A percentile compares a stretch with the other conserved stretches of the same genome.
phyloP scores from a whole-genome alignment of 2,888 invertebrate genomes.

The Sturmia bella region DNA sequence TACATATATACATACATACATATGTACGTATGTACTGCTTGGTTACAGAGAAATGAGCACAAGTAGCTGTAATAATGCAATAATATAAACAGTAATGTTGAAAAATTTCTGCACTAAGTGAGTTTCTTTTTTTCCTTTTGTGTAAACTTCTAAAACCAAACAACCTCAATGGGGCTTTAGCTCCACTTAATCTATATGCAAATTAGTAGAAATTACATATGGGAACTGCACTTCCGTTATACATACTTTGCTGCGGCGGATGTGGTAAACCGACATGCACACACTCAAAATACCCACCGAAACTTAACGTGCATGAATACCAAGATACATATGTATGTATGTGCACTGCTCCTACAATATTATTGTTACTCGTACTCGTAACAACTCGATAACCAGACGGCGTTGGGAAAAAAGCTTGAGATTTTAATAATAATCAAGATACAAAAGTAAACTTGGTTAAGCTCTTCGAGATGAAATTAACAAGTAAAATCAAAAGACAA shows the following conservation, averaged over 20 bases:
- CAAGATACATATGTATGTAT: background rate
- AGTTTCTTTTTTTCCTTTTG: background rate
- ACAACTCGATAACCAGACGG: background rate
- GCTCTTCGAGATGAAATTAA: too few relatives aligned
- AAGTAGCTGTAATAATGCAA: constrained; percentile 50
- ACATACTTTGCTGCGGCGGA: constrained; percentile 64
- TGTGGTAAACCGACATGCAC: constrained; percentile 56
- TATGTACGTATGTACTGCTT: background rate
- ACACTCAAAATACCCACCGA: constrained; percentile 33
- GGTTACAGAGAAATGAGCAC: constrained; percentile 41
- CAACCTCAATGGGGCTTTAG: constrained; percentile 69
- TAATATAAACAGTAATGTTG: constrained; percentile 46
- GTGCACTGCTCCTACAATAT: background rate
- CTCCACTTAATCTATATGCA: constrained; percentile 73
- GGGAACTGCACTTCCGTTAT: constrained; percentile 71
- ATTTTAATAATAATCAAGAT: too few relatives aligned
- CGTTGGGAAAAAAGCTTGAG: background rate
- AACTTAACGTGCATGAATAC: constrained; percentile 25
- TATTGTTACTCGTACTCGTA: background rate
- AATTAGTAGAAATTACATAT: constrained; percentile 73
- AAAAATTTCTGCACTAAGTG: constrained; percentile 19
- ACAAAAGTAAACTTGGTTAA: too few relatives aligned
- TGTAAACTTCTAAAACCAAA: constrained; percentile 55
- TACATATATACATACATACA: background rate
- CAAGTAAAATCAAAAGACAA: too few relatives aligned